Conservation (phyloP, 2,797 vertebrate genomes). For the Smutsia gigantea region DNA sequence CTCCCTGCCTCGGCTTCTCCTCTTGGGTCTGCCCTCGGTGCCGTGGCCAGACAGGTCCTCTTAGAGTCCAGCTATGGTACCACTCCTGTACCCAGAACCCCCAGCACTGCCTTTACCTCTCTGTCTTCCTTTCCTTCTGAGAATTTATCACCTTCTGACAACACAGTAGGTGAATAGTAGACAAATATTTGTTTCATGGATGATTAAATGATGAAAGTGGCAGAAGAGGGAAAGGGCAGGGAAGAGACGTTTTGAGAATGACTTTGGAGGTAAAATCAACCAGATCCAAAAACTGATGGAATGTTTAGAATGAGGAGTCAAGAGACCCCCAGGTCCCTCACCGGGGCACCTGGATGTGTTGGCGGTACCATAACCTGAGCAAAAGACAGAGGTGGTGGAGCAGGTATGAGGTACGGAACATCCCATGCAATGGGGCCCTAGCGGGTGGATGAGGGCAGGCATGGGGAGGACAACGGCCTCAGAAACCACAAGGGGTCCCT, state of each 20-base stretch:
- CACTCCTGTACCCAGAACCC: not conserved
- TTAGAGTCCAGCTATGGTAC: not conserved
- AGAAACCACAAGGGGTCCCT: not conserved
- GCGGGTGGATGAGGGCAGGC: not conserved
- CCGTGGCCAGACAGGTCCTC: not conserved
- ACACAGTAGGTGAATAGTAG: not conserved
- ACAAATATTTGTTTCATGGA: not conserved
- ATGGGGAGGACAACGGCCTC: not conserved
- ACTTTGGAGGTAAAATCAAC: not conserved
- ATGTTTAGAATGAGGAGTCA: not conserved
- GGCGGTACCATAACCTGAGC: not conserved
- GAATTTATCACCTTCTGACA: not conserved
- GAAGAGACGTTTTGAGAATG: not conserved
- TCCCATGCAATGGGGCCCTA: not conserved
- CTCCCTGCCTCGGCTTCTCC: not conserved
- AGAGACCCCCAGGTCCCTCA: not conserved
- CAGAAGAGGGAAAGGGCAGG: not conserved
- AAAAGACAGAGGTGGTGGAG: not conserved
- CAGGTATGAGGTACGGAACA: not conserved
- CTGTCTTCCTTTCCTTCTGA: not conserved
- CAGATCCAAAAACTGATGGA: not conserved
- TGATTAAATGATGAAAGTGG: not conserved
- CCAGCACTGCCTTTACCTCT: not conserved
- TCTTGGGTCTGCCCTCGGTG: not conserved
- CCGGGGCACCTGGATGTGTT: not conserved